phyloP scores from a whole-genome alignment of 37 sponge, comb jelly and placozoan species.

The Amphimedon queenslandica region DNA sequence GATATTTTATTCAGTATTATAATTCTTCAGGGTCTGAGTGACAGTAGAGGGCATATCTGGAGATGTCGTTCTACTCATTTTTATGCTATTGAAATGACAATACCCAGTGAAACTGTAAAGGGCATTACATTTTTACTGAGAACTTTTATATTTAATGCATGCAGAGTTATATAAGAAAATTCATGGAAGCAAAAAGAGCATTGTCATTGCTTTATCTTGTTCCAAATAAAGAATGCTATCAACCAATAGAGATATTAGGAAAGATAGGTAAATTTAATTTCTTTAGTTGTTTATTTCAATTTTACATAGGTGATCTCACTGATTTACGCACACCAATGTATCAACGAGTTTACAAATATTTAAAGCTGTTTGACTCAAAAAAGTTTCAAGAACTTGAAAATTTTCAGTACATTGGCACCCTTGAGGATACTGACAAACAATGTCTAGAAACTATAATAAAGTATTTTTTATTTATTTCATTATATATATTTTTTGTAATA shows the following conservation, averaged over 20 bases:
- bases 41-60: conserved; percentile 36
- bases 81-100: conserved; percentile 33
- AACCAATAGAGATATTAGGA: too few relatives aligned
- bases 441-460: background rate
- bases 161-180: background rate
- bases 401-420: background rate
- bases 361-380: background rate
- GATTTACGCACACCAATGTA: conserved; percentile 9
- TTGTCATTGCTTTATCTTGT: background rate
- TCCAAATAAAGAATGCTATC: too few relatives aligned
- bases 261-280: too few relatives aligned
- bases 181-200: background rate
- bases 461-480: too few relatives aligned
- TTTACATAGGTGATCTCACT: background rate
- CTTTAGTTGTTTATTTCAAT: too few relatives aligned
- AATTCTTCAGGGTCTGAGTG: conserved; percentile 7
- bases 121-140: background rate
- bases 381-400: background rate
- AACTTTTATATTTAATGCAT: too few relatives aligned
- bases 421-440: background rate
- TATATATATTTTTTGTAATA: too few relatives aligned
- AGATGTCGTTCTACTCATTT: conserved; percentile 1
- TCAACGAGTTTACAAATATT: conserved; percentile 42
- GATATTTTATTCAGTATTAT: conserved; percentile 28
- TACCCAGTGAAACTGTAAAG: background rate